Conservation (phyloP, 2,113 vertebrate species). For the Platichthys flesus region DNA sequence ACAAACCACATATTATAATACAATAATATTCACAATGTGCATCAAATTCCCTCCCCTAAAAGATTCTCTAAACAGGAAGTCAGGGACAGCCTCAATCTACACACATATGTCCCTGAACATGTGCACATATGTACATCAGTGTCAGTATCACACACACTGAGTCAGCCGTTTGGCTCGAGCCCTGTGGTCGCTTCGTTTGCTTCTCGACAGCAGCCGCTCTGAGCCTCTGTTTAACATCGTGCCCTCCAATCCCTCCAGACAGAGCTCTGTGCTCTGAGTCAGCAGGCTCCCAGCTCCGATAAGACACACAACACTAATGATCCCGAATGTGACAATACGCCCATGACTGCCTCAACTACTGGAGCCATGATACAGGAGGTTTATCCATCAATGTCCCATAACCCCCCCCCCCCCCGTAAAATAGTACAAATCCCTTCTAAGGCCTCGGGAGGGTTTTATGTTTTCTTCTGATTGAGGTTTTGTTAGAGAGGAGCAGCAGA, state of each 20-base stretch:
- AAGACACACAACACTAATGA: conserved; percentile 13
- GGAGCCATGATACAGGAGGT: background rate
- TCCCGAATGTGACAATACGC: background rate
- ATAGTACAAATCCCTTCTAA: conserved; percentile 3
- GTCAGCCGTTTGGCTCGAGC: conserved; percentile 9
- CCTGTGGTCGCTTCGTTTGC: conserved; percentile 31
- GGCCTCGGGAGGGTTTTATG: background rate
- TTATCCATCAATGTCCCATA: conserved; percentile 1
- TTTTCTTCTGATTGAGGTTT: too few species aligned
- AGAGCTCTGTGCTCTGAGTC: conserved; percentile 34
- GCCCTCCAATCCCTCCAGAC: conserved; percentile 44
- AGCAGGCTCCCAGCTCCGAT: conserved; percentile 24
- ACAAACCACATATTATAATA: too few species aligned
- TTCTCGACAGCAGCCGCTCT: conserved; percentile 38
- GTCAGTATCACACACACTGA: conserved; percentile 4
- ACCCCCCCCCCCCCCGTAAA: background rate
- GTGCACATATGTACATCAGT: background rate
- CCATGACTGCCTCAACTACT: background rate
- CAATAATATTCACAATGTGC: too few species aligned
- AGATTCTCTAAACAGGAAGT: too few species aligned
- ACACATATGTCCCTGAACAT: background rate
- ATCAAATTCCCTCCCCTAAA: too few species aligned
- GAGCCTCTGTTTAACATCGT: conserved; percentile 62
- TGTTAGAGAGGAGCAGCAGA: background rate
- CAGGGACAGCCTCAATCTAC: too few species aligned